A percentile compares a stretch with the other conserved stretches of the same genome.
phyloP scores from a whole-genome alignment of 2,888 invertebrate genomes.

The Leucozona laternaria region DNA sequence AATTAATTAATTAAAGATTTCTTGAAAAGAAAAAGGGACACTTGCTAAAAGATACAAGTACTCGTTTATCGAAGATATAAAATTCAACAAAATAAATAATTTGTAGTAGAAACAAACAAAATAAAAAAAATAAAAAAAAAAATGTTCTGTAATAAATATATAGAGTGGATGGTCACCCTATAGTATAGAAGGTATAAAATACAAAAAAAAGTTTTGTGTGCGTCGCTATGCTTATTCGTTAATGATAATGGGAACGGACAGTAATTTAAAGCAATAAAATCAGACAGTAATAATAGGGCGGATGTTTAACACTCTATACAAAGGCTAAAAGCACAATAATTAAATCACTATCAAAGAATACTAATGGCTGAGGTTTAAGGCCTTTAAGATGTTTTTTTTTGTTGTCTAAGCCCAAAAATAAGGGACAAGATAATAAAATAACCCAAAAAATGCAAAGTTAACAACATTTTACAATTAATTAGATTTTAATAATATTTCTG shows the following conservation, averaged over 20 bases:
- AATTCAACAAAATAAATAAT: too few species aligned
- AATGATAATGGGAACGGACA: conserved; percentile 20
- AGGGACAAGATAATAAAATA: not conserved
- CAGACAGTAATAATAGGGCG: conserved; percentile 25
- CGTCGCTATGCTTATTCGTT: not conserved
- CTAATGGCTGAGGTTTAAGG: conserved; percentile 14
- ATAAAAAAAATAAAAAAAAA: too few species aligned
- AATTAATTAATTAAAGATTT: too few species aligned
- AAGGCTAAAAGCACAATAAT: conserved; percentile 38
- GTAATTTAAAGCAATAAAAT: conserved; percentile 42
- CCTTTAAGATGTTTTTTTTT: not conserved
- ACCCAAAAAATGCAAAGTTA: not conserved
- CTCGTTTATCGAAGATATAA: too few species aligned
- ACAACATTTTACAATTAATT: too few species aligned
- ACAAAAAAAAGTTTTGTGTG: conserved; percentile 3
- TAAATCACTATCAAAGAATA: conserved; percentile 23
- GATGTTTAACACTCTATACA: conserved; percentile 43
- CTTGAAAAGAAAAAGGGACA: too few species aligned
- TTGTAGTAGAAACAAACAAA: too few species aligned
- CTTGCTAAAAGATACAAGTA: too few species aligned
- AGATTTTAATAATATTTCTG: not conserved
- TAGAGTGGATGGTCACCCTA: not conserved
- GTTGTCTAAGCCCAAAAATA: not conserved
- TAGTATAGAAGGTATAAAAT: not conserved
- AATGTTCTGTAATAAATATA: not conserved